phyloP scores from a whole-genome alignment of 2,888 invertebrate genomes.

The Meliscaeva auricollis region DNA sequence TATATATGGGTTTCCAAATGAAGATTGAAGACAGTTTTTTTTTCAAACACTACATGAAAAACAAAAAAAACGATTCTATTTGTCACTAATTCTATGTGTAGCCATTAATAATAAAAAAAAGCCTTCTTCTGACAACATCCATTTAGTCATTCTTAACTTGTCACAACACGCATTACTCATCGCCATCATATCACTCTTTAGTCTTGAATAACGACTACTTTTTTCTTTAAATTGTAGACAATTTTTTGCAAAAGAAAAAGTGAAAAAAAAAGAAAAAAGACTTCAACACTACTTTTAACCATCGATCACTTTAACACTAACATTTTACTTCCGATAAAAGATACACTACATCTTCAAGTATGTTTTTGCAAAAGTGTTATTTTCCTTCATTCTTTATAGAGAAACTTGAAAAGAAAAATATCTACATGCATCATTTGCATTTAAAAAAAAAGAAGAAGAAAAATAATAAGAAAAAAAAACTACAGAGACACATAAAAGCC shows the following conservation, averaged over 20 bases:
- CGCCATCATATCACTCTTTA: background rate
- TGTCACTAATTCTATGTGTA: background rate
- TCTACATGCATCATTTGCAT: slow-evolving; percentile 49
- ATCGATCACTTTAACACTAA: slow-evolving; percentile 53
- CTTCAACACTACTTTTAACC: slow-evolving; percentile 22
- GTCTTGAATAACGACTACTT: slow-evolving; percentile 32
- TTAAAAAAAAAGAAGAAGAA: slow-evolving; percentile 3
- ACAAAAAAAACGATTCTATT: background rate
- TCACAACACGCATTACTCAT: slow-evolving; percentile 48
- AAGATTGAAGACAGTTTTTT: background rate
- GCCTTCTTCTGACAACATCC: slow-evolving; percentile 2
- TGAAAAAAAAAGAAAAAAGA: background rate
- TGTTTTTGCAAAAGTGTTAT: background rate
- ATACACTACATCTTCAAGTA: slow-evolving; percentile 28
- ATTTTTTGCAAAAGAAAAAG: background rate
- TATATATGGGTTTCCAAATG: background rate
- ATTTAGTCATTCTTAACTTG: slow-evolving; percentile 28
- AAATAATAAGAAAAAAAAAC: background rate
- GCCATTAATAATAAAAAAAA: background rate
- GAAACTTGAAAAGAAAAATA: slow-evolving; percentile 22
- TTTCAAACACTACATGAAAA: background rate
- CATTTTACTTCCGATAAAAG: slow-evolving; percentile 58
- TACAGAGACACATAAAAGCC: background rate
- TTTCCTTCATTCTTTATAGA: background rate
- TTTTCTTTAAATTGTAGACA: slow-evolving; percentile 29